Percentiles rank a stretch among this genome's conserved stretches.
Evolutionary conservation across 2,888 invertebrate species (phyloP).

Genomic region (Agelastica alni): DNA sequence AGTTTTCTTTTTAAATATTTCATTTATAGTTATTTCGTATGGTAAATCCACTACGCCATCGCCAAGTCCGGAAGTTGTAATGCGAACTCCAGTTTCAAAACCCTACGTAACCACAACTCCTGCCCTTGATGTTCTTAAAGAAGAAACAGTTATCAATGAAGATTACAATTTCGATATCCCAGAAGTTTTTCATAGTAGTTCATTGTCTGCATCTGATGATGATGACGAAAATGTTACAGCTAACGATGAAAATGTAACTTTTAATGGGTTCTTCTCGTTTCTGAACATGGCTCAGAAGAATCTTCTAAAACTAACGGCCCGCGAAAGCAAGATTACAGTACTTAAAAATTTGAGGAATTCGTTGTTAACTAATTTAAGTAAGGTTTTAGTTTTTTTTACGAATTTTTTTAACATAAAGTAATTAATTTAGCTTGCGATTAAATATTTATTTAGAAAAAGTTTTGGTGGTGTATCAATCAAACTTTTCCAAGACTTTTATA

Average conservation of each 20-base stretch:
- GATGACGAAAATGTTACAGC: background rate
- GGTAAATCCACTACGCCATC: constrained; percentile 27
- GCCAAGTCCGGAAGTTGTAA: constrained; percentile 27
- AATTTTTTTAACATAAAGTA: too few relatives aligned
- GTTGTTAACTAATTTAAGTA: constrained; percentile 70
- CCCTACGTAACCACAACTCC: constrained; percentile 13
- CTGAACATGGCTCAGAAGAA: constrained; percentile 48
- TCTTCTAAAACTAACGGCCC: constrained; percentile 51
- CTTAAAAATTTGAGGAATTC: constrained; percentile 64
- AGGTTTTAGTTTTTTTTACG: constrained; percentile 45
- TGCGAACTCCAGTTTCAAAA: constrained; percentile 20
- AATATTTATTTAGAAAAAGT: too few relatives aligned
- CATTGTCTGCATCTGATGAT: background rate
- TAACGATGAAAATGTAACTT: constrained; percentile 10
- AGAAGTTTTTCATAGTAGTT: background rate
- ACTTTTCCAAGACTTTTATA: too few relatives aligned
- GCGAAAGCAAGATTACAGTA: constrained; percentile 62
- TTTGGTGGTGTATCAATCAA: too few relatives aligned
- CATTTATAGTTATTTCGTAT: too few relatives aligned
- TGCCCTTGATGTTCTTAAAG: background rate
- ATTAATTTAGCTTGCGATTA: too few relatives aligned
- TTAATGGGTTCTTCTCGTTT: constrained; percentile 38
- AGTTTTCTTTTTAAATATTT: too few relatives aligned
- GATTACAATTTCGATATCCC: background rate
- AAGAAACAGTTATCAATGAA: too few relatives aligned